Evolutionary conservation across 2,113 vertebrate species (phyloP).

Genomic region (Balaeniceps rex): DNA sequence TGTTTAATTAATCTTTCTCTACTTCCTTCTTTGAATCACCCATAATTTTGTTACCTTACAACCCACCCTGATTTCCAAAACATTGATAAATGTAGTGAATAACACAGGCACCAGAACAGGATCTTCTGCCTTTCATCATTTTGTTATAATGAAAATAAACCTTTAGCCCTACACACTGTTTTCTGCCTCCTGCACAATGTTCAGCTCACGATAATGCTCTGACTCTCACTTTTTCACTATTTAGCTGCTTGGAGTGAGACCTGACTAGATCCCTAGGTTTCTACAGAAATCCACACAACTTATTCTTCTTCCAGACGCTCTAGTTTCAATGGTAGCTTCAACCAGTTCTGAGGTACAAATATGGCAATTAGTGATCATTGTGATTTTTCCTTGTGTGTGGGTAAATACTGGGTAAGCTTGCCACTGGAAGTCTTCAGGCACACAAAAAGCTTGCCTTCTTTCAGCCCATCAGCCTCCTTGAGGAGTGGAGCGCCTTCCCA

Average conservation of each 20-base stretch:
- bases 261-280: background rate
- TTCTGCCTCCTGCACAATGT: background rate
- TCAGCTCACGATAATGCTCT: background rate
- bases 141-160: background rate
- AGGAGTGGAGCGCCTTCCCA: background rate
- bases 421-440: background rate
- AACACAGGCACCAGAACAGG: background rate
- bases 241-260: background rate
- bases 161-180: background rate
- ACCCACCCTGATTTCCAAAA: background rate
- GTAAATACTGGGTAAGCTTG: background rate
- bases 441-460: background rate
- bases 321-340: background rate
- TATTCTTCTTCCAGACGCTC: background rate
- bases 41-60: background rate
- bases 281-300: background rate
- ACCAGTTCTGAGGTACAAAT: background rate
- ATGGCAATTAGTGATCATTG: background rate
- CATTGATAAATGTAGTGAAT: background rate
- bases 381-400: background rate
- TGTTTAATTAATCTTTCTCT: background rate
- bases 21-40: background rate
- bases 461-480: background rate
- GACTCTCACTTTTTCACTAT: background rate
- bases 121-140: background rate